Evolutionary conservation across 2,888 invertebrate genomes (phyloP).

Genomic region (Celastrina argiolus): DNA sequence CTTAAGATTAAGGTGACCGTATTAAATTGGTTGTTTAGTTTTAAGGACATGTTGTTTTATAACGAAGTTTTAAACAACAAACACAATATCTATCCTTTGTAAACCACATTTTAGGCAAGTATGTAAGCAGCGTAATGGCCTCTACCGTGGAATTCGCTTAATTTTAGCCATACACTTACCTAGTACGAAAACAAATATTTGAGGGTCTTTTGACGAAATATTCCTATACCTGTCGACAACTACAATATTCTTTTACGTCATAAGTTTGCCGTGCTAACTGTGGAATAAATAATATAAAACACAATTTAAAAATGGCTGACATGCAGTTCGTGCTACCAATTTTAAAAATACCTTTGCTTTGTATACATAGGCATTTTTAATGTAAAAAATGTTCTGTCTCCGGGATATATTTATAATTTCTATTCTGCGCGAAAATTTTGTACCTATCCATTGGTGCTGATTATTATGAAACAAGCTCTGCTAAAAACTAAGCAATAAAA

Average conservation of each 20-base stretch:
- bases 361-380: too few relatives aligned
- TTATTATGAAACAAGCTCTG: neutral
- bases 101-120: neutral
- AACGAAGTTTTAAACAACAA: neutral
- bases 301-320: too few relatives aligned
- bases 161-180: neutral
- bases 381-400: too few relatives aligned
- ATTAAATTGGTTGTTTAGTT: neutral
- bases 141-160: neutral
- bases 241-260: neutral
- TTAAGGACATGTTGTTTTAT: neutral
- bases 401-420: too few relatives aligned
- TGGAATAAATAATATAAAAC: too few relatives aligned
- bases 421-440: too few relatives aligned
- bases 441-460: too few relatives aligned
- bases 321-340: too few relatives aligned
- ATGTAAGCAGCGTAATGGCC: neutral
- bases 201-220: neutral
- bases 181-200: neutral
- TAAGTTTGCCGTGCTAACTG: too few relatives aligned
- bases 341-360: too few relatives aligned
- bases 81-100: neutral
- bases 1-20: neutral
- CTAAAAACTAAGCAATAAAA: neutral
- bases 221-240: neutral